These are phyloP conservation scores for Antheraea mylitta DNA, from an alignment of 1,140 invertebrate genomes.

Conservation along the genomic window DNA sequence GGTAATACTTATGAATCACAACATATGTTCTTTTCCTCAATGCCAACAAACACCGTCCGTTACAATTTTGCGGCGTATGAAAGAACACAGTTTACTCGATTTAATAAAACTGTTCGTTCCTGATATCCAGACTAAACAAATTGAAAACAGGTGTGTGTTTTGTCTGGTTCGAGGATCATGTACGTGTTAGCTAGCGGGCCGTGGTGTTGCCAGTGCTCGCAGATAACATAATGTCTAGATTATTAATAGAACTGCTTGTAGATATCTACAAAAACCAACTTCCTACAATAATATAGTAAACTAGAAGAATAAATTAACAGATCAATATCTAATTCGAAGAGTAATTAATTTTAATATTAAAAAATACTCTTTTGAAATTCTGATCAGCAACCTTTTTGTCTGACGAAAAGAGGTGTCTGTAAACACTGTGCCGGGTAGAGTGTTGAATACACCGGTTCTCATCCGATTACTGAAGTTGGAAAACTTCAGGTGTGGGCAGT, in stretches of 20 bases:
- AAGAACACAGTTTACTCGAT: constrained; percentile 22
- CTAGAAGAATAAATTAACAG: too few species aligned
- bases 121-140: constrained; percentile 33
- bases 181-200: constrained; percentile 4
- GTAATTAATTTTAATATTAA: too few species aligned
- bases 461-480: too few species aligned
- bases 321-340: too few species aligned
- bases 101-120: constrained; percentile 22
- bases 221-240: not conserved
- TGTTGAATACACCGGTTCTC: too few species aligned
- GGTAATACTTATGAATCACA: not conserved
- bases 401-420: too few species aligned
- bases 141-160: constrained; percentile 23
- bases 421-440: too few species aligned
- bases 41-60: not conserved
- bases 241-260: not conserved
- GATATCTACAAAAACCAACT: not conserved
- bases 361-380: too few species aligned
- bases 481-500: too few species aligned
- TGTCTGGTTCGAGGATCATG: not conserved
- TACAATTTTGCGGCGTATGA: not conserved
- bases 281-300: too few species aligned
- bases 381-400: too few species aligned
- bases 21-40: not conserved
- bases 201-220: not conserved